Evolutionary conservation across 2,888 invertebrate species (phyloP), one percentile per base, ranked within the genome.

Genomic region (Monoplex corrugatus): DNA sequence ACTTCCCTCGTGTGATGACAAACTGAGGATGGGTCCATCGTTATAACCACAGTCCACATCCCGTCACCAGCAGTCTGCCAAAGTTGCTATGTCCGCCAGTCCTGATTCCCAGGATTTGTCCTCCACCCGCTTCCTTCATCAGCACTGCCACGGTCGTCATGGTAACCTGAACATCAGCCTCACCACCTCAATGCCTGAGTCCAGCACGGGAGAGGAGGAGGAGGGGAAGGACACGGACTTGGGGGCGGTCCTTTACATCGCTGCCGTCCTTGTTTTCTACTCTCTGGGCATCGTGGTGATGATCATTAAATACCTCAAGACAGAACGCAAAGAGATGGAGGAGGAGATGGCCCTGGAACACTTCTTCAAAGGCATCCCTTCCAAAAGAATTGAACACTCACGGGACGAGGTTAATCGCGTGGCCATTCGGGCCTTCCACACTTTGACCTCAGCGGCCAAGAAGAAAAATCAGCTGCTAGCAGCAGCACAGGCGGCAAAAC

Each of bases 361-460:
- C 75, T 94, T 93, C 91, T 94, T 93, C 89, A 92, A 93, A 63
- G 92, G 92, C 45, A 94, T 94, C 93, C 94, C 94, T 0, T 91
- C 91, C 44, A 92, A 91, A 28, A 91, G 92, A 83, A 93, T 92
- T 78, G 91, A 92, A 43, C 90, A 93, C 10, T 92, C 93, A 87
- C 93, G 92, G 45, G 89, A 92, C n/a, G 91, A 93, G 35, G 94
- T 94, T 0, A 93, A 94, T 86, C 91, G 92, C 63, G 92, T 94
- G 10, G 94, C 94, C 5, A 94, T 94, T 63, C 92, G 92, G 19
- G 94, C 94, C 2, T 94, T 94, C 90, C 93, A 94, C 89, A 93
- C 93, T 0, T 86, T 94, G 89, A 94, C 94, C 19, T 92, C 93
- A 32, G 89, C 91, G 38, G 89, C 92, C 1, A 89, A 91, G 35